These are phyloP conservation scores for Xanthorhoe spadicearia DNA, from an alignment of 2,888 invertebrate species.

Conservation along the genomic window DNA sequence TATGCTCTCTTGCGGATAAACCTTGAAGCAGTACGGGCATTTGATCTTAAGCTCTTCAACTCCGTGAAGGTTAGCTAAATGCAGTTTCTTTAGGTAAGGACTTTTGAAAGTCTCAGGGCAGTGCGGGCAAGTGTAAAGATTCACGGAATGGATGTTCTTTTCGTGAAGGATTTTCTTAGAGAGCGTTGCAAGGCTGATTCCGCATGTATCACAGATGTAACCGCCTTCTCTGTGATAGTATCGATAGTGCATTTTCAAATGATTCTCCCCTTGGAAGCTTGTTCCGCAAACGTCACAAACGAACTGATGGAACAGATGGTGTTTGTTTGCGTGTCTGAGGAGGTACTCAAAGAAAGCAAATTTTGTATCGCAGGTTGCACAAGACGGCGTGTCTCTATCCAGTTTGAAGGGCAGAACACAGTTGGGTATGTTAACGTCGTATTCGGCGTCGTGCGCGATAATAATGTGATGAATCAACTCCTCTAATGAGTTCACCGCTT, in stretches of 20 bases:
- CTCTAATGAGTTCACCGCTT: conserved; percentile 64
- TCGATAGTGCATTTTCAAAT: conserved; percentile 77
- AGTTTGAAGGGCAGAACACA: conserved; percentile 75
- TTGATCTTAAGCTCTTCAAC: conserved; percentile 77
- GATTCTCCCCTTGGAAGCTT: conserved; percentile 79
- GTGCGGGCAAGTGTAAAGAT: conserved; percentile 70
- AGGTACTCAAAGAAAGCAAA: conserved; percentile 78
- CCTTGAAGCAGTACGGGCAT: conserved; percentile 78
- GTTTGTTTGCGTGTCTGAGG: conserved; percentile 74
- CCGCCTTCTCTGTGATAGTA: conserved; percentile 78
- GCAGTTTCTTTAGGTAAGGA: conserved; percentile 74
- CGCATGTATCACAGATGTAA: conserved; percentile 76
- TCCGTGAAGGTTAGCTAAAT: conserved; percentile 74
- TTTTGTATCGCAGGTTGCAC: conserved; percentile 74
- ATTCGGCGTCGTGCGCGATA: conserved; percentile 77
- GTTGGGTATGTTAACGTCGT: conserved; percentile 73
- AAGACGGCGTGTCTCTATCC: conserved; percentile 70
- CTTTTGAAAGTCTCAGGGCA: conserved; percentile 78
- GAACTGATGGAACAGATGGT: conserved; percentile 76
- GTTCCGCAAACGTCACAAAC: conserved; percentile 79
- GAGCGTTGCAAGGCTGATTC: conserved; percentile 73
- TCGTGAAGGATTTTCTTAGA: conserved; percentile 78
- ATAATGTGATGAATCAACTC: conserved; percentile 75
- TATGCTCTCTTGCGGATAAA: conserved; percentile 82
- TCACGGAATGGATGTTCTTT: conserved; percentile 73